Conservation (phyloP, 2,113 vertebrate genomes). For the Amphilophus citrinellus region DNA sequence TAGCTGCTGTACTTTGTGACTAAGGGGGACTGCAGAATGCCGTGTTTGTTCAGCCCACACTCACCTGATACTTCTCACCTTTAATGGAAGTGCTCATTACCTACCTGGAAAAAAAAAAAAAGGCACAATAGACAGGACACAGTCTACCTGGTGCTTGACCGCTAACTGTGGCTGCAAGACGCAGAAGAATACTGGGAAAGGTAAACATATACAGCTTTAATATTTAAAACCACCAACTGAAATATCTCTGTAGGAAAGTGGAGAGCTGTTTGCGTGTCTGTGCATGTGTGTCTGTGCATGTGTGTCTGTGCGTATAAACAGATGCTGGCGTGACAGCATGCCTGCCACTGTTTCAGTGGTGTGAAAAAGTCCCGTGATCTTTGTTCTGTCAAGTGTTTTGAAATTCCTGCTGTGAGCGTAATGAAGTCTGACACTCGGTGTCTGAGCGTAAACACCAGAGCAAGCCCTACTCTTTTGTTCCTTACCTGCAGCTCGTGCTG, state of each 20-base stretch:
- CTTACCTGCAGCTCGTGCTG: background rate
- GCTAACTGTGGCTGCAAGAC: background rate
- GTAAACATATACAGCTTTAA: conserved; percentile 21
- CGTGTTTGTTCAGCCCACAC: background rate
- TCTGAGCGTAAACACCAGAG: background rate
- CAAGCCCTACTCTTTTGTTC: background rate
- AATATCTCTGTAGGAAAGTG: background rate
- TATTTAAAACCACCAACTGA: background rate
- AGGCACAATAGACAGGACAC: background rate
- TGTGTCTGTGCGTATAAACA: background rate
- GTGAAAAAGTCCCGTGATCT: background rate
- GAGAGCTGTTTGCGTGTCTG: background rate
- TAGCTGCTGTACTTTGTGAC: background rate
- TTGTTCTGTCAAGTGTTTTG: conserved; percentile 3
- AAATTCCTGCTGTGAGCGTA: background rate
- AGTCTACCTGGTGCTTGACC: background rate
- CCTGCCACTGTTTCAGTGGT: background rate
- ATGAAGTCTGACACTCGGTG: background rate
- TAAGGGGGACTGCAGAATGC: background rate
- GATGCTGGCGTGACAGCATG: background rate
- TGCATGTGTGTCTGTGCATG: background rate
- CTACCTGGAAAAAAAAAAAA: background rate
- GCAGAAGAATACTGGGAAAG: background rate
- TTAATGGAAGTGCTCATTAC: background rate
- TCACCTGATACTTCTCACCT: conserved; percentile 16